Conservation (phyloP, 2,888 invertebrate species). For the Rotaria socialis region DNA sequence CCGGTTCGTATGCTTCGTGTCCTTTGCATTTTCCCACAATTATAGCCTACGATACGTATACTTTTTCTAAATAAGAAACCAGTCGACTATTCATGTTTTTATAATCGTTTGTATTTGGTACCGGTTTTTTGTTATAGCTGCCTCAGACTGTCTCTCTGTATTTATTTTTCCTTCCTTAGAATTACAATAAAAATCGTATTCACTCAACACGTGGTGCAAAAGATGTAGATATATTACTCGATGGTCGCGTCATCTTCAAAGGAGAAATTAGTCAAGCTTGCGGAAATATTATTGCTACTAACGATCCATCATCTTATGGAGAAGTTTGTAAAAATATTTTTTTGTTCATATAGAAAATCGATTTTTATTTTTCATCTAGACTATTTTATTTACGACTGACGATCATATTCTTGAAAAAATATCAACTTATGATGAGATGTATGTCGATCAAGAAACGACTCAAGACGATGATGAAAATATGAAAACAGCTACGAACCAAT, state of each 20-base stretch:
- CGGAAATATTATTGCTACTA: constrained; percentile 69
- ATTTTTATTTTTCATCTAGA: constrained; percentile 64
- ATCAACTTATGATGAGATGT: constrained; percentile 60
- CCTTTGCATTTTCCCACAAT: too few species aligned
- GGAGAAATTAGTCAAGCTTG: constrained; percentile 77
- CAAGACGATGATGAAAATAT: constrained; percentile 6
- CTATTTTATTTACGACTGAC: constrained; percentile 76
- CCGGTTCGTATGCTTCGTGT: too few species aligned
- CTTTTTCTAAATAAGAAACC: too few species aligned
- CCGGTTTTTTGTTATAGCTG: too few species aligned
- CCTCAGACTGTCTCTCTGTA: too few species aligned
- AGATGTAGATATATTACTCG: constrained; percentile 69
- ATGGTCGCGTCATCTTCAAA: constrained; percentile 69
- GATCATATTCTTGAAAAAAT: constrained; percentile 69
- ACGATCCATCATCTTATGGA: constrained; percentile 63
- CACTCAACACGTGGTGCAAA: constrained; percentile 75
- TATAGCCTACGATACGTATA: too few species aligned
- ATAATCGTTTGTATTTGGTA: too few species aligned
- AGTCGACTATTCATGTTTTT: too few species aligned
- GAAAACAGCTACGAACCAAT: neutral
- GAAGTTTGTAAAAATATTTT: constrained; percentile 57
- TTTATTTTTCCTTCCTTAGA: constrained; percentile 63
- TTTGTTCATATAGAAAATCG: too few species aligned
- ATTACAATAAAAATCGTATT: constrained; percentile 80
- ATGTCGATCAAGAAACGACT: constrained; percentile 50